Evolutionary conservation across 2,113 vertebrate species (phyloP).

Genomic region (Saguinus midas): DNA sequence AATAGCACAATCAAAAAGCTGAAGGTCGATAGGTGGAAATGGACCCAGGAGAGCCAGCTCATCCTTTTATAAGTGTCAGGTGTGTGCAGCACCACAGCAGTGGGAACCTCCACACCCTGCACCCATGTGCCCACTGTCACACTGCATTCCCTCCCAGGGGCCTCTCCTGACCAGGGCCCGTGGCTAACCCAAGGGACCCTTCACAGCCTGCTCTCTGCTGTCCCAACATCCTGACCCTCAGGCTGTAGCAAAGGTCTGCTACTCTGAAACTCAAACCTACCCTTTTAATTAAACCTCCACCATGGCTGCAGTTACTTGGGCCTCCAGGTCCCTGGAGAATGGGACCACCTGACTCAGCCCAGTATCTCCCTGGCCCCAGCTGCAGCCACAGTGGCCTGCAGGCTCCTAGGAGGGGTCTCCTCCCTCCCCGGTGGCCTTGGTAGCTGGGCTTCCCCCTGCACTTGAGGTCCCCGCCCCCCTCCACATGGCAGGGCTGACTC

Average conservation of each 20-base stretch:
- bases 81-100: too few species aligned
- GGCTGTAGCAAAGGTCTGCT: not conserved
- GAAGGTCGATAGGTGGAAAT: not conserved
- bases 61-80: not conserved
- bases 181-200: not conserved
- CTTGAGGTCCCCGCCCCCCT: not conserved
- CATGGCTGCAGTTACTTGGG: not conserved
- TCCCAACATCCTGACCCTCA: not conserved
- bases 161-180: rapidly evolving
- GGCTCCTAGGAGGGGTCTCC: not conserved
- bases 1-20: not conserved
- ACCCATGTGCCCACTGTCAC: not conserved
- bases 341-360: not conserved
- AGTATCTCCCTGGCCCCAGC: not conserved
- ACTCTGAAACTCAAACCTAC: not conserved
- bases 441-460: too few species aligned
- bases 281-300: not conserved
- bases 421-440: not conserved
- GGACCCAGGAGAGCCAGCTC: not conserved
- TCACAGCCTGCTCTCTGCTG: too few species aligned
- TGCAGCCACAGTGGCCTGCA: not conserved
- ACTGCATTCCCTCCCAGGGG: rapidly evolving
- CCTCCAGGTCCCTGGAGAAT: not conserved
- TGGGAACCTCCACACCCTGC: not conserved
- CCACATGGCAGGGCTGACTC: not conserved